Evolutionary conservation across 2,888 invertebrate species (phyloP).

Genomic region (Philonicus albiceps): DNA sequence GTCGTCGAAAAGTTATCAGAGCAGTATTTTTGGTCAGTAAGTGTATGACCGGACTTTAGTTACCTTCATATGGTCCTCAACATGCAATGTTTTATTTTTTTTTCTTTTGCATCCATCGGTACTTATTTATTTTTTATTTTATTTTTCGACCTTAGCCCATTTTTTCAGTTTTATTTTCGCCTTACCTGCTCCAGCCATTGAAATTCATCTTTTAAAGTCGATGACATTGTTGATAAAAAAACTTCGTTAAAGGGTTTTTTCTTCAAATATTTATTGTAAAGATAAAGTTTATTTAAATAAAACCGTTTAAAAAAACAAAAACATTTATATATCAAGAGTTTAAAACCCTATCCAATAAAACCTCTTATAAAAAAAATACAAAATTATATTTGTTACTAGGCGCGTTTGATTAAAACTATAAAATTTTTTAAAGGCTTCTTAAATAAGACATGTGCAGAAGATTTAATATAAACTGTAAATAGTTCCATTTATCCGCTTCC

Average conservation of each 20-base stretch:
- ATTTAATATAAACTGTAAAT: too few relatives aligned
- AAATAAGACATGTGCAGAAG: too few relatives aligned
- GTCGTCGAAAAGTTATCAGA: not conserved
- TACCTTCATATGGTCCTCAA: not conserved
- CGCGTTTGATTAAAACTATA: too few relatives aligned
- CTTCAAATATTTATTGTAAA: slow-evolving; percentile 24
- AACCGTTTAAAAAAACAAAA: not conserved
- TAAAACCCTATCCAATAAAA: not conserved
- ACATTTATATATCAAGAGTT: not conserved
- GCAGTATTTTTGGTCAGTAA: not conserved
- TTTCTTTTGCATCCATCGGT: not conserved
- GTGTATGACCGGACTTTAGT: not conserved
- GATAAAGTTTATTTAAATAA: slow-evolving; percentile 18
- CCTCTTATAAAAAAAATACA: too few relatives aligned
- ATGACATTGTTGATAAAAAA: not conserved
- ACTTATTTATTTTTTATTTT: not conserved
- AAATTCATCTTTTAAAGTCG: not conserved
- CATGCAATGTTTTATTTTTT: too few relatives aligned
- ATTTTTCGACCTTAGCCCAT: not conserved
- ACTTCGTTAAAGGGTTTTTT: not conserved
- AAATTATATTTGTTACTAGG: too few relatives aligned
- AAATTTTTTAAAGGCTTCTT: too few relatives aligned
- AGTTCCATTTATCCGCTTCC: too few relatives aligned
- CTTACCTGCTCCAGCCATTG: not conserved
- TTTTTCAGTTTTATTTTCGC: not conserved